Evolutionary conservation across 1,140 invertebrate genomes (phyloP).

Genomic region (Holcopasites calliopsidis): DNA sequence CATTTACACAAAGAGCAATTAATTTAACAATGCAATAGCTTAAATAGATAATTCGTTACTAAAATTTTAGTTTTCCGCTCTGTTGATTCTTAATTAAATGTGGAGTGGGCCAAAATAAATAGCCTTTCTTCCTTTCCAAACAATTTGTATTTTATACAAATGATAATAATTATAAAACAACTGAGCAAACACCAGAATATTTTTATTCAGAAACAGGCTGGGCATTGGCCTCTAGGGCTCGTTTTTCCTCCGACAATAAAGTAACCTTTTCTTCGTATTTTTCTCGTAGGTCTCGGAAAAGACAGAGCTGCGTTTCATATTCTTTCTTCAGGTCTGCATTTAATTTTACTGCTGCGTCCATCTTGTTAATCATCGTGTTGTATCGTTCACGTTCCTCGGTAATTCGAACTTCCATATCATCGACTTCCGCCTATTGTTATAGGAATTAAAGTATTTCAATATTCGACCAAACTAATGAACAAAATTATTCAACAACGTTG

Average conservation of each 20-base stretch:
- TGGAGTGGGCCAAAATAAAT: background rate
- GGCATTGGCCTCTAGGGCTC: constrained; percentile 54
- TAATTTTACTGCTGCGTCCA: constrained; percentile 84
- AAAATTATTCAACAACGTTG: background rate
- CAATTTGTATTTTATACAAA: constrained; percentile 37
- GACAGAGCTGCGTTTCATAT: constrained; percentile 86
- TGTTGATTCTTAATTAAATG: background rate
- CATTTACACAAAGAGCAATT: background rate
- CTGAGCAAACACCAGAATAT: background rate
- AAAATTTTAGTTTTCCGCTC: background rate
- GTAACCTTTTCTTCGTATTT: constrained; percentile 79
- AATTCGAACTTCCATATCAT: constrained; percentile 85
- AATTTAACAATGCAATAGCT: background rate
- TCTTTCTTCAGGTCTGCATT: constrained; percentile 87
- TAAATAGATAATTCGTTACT: background rate
- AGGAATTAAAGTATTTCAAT: background rate
- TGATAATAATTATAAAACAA: constrained; percentile 20
- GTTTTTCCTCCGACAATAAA: constrained; percentile 75
- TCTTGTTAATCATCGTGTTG: constrained; percentile 84
- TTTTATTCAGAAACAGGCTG: constrained; percentile 40
- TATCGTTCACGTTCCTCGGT: constrained; percentile 85
- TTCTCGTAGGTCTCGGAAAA: constrained; percentile 81
- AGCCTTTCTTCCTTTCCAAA: background rate
- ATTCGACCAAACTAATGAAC: background rate
- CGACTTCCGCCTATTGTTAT: constrained; percentile 81